Conservation (phyloP, 2,113 vertebrate species). For the Coryphaenoides rupestris region DNA sequence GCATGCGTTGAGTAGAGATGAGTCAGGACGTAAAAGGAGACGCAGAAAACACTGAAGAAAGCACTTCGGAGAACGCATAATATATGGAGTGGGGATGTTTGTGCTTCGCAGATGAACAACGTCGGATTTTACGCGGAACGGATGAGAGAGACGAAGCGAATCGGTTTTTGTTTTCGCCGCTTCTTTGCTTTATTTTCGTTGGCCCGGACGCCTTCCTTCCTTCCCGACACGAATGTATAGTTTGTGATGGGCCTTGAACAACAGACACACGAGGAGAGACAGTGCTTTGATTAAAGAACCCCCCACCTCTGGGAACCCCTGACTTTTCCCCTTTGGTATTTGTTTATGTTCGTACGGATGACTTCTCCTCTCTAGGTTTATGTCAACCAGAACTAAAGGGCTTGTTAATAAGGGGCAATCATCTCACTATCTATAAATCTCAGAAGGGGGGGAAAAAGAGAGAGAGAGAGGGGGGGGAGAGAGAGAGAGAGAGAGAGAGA, state of each 20-base stretch:
- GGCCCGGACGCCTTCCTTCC: background rate
- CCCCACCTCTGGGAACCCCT: conserved; percentile 21
- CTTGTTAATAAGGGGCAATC: conserved; percentile 57
- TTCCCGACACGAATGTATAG: background rate
- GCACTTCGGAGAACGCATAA: background rate
- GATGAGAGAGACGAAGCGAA: background rate
- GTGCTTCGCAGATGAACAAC: background rate
- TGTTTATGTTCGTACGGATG: conserved; percentile 53
- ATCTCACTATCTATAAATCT: conserved; percentile 80
- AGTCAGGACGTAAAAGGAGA: too few relatives aligned
- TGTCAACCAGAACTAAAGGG: conserved; percentile 63
- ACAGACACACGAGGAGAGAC: conserved; percentile 16
- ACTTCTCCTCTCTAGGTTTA: conserved; percentile 38
- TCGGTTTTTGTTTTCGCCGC: background rate
- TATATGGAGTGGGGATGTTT: too few relatives aligned
- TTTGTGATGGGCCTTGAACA: conserved; percentile 12
- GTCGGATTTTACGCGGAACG: background rate
- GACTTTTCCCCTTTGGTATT: conserved; percentile 52
- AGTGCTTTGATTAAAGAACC: conserved; percentile 16
- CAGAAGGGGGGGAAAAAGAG: too few relatives aligned
- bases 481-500: too few relatives aligned
- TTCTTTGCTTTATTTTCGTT: conserved; percentile 5
- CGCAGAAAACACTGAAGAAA: too few relatives aligned
- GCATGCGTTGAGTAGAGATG: too few relatives aligned
- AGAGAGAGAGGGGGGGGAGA: too few relatives aligned